Percentiles rank a stretch among this genome's conserved stretches.
These are phyloP conservation scores for Bilobella aurantiaca DNA, from an alignment of 1,140 invertebrate genomes.

Conservation along the genomic window DNA sequence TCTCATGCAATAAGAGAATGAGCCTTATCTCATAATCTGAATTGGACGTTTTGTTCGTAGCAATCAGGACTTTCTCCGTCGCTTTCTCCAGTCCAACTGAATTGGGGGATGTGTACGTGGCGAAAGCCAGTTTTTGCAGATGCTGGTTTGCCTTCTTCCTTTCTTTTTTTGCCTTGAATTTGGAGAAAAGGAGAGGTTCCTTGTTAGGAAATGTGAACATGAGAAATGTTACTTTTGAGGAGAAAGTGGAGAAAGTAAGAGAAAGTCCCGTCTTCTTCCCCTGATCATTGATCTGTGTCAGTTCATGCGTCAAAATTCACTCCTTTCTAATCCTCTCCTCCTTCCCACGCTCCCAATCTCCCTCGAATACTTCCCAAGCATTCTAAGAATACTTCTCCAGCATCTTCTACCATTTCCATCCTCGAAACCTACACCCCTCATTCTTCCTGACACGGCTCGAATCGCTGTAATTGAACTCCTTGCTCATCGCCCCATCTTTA, in stretches of 20 bases:
- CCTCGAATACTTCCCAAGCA: too few relatives aligned
- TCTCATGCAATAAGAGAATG: too few relatives aligned
- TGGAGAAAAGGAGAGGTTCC: too few relatives aligned
- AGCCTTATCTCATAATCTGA: neutral
- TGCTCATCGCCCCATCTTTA: too few relatives aligned
- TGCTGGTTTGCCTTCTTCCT: too few relatives aligned
- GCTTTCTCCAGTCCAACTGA: neutral
- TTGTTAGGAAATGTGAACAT: neutral
- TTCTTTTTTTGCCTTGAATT: too few relatives aligned
- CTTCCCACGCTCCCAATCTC: too few relatives aligned
- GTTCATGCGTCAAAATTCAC: neutral
- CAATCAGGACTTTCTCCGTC: too few relatives aligned
- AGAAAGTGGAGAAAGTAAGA: too few relatives aligned
- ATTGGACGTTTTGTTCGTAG: neutral
- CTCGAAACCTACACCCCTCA: neutral
- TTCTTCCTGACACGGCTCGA: neutral
- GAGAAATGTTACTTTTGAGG: neutral
- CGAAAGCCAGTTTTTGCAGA: neutral
- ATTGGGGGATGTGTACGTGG: neutral
- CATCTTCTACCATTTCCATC: too few relatives aligned
- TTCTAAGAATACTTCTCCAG: too few relatives aligned
- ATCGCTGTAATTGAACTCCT: neutral
- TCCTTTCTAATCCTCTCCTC: neutral
- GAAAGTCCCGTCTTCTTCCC: neutral
- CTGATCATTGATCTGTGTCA: neutral